A percentile compares a stretch with the other conserved stretches of the same genome.
Conservation (phyloP, 2,888 invertebrate genomes). For the Anodontia alba region DNA sequence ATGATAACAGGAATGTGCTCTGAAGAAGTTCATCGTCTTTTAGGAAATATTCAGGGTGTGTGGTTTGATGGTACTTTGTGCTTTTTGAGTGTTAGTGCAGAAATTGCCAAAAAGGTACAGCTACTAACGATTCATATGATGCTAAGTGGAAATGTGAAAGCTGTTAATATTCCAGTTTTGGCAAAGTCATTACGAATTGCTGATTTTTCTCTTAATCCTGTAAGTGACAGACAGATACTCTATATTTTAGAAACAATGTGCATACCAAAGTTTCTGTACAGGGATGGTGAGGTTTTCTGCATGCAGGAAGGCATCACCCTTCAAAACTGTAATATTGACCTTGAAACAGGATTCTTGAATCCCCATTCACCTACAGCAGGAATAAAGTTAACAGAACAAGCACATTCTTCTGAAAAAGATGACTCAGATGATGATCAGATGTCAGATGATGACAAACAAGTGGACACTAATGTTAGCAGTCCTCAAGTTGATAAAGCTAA, state of each 20-base stretch:
- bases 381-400: not conserved
- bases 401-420: not conserved
- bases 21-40: not conserved
- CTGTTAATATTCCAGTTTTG: not conserved
- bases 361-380: not conserved
- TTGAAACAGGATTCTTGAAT: not conserved
- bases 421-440: not conserved
- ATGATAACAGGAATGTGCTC: not conserved
- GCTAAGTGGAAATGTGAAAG: not conserved
- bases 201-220: not conserved
- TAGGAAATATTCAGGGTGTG: not conserved
- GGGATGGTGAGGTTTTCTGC: not conserved
- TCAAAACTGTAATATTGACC: not conserved
- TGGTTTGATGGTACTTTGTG: conserved; percentile 1
- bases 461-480: not conserved
- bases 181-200: not conserved
- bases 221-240: not conserved
- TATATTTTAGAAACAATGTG: not conserved
- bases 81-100: not conserved
- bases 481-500: not conserved
- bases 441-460: no score
- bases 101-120: not conserved
- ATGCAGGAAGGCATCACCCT: no score
- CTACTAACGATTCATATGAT: not conserved
- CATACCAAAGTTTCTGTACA: not conserved